These are phyloP conservation scores for Conops quadrifasciatus DNA, from an alignment of 2,888 invertebrate genomes.

Conservation along the genomic window DNA sequence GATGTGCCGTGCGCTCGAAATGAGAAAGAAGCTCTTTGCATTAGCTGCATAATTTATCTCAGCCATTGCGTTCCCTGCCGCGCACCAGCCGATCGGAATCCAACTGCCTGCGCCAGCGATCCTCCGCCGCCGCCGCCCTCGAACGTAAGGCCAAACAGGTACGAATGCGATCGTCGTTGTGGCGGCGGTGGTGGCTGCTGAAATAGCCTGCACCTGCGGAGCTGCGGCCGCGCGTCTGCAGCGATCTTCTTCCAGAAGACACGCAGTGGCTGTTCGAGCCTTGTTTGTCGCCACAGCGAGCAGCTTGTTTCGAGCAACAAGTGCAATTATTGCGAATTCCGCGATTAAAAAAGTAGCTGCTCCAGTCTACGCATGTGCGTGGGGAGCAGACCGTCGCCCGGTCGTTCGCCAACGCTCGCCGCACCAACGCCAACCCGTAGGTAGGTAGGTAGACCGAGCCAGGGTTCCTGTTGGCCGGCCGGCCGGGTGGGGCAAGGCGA, in stretches of 20 bases:
- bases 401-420: neutral
- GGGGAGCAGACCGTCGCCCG: constrained; percentile 40
- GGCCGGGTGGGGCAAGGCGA: neutral
- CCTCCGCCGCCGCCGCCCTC: neutral
- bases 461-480: constrained; percentile 24
- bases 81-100: neutral
- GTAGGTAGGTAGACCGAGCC: too few relatives aligned
- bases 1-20: constrained; percentile 28
- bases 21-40: constrained; percentile 62
- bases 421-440: neutral
- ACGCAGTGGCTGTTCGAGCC: constrained; percentile 30
- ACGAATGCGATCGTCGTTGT: constrained; percentile 23
- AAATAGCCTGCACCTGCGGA: constrained; percentile 24
- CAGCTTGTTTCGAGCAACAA: constrained; percentile 44
- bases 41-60: constrained; percentile 66
- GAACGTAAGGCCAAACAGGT: constrained; percentile 15
- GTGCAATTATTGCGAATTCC: constrained; percentile 46
- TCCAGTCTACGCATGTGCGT: constrained; percentile 42
- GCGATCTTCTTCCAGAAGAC: constrained; percentile 1
- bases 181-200: neutral
- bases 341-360: constrained; percentile 37
- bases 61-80: constrained; percentile 42
- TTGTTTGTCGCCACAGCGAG: constrained; percentile 33
- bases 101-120: neutral
- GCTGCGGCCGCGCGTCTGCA: neutral